These are phyloP conservation scores for Hirundichthys speculiger DNA, from an alignment of 2,113 vertebrate genomes.

Conservation along the genomic window DNA sequence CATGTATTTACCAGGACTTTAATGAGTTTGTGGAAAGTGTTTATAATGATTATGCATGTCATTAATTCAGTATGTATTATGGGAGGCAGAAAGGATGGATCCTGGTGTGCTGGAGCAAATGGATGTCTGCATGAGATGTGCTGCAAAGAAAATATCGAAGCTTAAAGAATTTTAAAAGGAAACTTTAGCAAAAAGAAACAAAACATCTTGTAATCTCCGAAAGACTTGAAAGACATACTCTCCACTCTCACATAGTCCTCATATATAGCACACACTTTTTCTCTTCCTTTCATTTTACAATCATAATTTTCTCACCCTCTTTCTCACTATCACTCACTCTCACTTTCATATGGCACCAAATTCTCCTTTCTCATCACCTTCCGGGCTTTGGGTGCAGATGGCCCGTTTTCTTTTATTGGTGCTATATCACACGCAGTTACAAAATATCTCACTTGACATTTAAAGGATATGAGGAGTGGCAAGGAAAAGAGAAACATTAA, in stretches of 20 bases:
- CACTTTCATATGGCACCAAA: constrained; percentile 12
- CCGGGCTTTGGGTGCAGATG: constrained; percentile 21
- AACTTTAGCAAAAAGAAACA: too few relatives aligned
- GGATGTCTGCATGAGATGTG: too few relatives aligned
- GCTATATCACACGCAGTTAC: constrained; percentile 29
- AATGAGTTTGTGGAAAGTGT: too few relatives aligned
- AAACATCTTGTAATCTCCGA: too few relatives aligned
- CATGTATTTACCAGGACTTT: too few relatives aligned
- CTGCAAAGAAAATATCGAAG: too few relatives aligned
- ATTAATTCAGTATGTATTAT: too few relatives aligned
- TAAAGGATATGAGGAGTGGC: constrained; percentile 33
- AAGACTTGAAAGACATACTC: neutral
- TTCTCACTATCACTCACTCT: constrained; percentile 37
- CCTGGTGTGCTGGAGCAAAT: too few relatives aligned
- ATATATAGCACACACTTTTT: constrained; percentile 6
- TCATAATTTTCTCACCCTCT: constrained; percentile 31
- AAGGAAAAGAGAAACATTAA: constrained; percentile 29
- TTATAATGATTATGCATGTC: too few relatives aligned
- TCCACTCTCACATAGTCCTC: constrained; percentile 5
- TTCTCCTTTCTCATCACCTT: constrained; percentile 5
- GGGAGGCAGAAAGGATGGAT: too few relatives aligned
- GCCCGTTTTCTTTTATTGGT: constrained; percentile 23
- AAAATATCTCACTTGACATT: constrained; percentile 44
- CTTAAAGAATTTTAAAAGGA: too few relatives aligned
- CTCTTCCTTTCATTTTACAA: constrained; percentile 21